Base-by-base conservation (phyloP, 2,113 vertebrate genomes). In the Sceloporus undulatus region DNA sequence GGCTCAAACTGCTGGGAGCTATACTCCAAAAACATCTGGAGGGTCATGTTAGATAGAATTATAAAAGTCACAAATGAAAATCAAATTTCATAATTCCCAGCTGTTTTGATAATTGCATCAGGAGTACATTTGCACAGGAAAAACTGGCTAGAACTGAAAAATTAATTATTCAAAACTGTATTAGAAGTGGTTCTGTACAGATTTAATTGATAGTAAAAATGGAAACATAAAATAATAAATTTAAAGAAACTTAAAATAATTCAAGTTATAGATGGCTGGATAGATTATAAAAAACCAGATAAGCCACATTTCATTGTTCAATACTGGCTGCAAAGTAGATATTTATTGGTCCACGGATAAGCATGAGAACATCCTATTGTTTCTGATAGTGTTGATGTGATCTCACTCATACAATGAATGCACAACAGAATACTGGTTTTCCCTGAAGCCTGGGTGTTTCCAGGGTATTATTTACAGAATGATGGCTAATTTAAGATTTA, bases 401-500 rank as follows among this genome's bases (percentile, higher is more conserved):
- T 48, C 14, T 23, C 77, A 29, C 6, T 70, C 21, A 16, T 34
- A 73, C 3, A n/a, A 18, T 21, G 18, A 84, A 71, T 54, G 29
- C 42, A 84, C 68, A 34, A 29, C 42, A 54, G 9, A 73, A 84
- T 59, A 11, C 11, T 74, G 75, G 40, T 29, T 78, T 38, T 85
- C 66, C 25, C 27, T 70, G 25, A 70, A 9, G 25, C 81, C 29
- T 52, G 29, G 82, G 68, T 83, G 82, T 54, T 83, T 27, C 66
- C 66, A 70, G 38, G 21, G 23, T 19, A 29, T 16, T 83, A 48
- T 83, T 48, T 83, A 65, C 27, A 52, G 3, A 83, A 52, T 27
- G 48, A 48, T n/a, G 66, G 42, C 27, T 71, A 83, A n/a, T 83
- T 83, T 83, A 71, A 83, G 82, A 34, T 34, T 34, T 34, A 34